Evolutionary conservation across 2,797 vertebrate genomes (phyloP), one percentile per base, ranked within the genome.

Genomic region (Sarcoramphus papa): DNA sequence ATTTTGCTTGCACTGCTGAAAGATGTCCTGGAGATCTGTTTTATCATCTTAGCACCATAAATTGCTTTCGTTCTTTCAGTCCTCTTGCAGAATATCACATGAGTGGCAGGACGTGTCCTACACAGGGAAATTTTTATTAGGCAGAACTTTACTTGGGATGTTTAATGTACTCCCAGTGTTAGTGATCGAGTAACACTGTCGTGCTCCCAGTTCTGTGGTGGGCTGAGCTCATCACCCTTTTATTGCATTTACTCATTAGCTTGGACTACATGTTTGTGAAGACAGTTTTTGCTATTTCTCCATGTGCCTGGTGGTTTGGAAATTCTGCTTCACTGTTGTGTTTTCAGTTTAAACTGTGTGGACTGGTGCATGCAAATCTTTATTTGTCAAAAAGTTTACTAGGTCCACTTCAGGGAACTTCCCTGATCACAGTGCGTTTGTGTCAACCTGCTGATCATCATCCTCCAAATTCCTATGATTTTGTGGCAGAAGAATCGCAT

Each of bases 21-120:
- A 90, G 93, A 88, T 60, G 54, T 93, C 93, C 92, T 81, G 91
- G 95, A 95, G 96, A 94, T 96, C 50, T 91, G 76, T 72, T 96
- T 97, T 92, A 88, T 90, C 94, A 93, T 96, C 87, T 76, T 14
- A 86, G 59, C 51, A 17, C 87, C 76, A 81, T 47, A 69, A 81
- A 50, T 54, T 56, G 50, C 87, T 79, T 53, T 82, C 85, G 31
- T 96, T 87, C 89, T 70, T 79, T 35, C 53, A 47, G 20, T 41
- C 75, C 47, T 88, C 80, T 76, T 63, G 77, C 91, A 73, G 89
- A 88, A 54, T 6, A 76, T 64, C 90, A 35, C 37, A 23, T 33
- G 74, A 88, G 85, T 67, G 85, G 82, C 91, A 92, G 91, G 89
- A 91, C 0, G 0, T 84, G 87, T 90, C 93, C 89, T 63, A 76